These are phyloP conservation scores for Ceratina japonica DNA, from an alignment of 1,140 invertebrate genomes.

Conservation along the genomic window DNA sequence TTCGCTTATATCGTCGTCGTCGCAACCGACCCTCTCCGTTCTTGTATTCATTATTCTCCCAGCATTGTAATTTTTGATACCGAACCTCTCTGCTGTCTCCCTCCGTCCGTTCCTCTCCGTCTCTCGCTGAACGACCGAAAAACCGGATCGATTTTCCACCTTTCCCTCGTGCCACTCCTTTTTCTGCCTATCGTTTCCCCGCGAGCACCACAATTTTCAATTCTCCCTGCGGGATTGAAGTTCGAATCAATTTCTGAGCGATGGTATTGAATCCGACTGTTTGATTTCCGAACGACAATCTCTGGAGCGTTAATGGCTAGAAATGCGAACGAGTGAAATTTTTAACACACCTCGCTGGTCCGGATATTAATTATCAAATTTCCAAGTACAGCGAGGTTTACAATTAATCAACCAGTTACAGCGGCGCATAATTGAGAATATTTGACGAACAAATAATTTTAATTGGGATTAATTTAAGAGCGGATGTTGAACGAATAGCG, in stretches of 20 bases:
- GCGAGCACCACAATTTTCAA: background rate
- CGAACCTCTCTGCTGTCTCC: no score
- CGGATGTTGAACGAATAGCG: background rate
- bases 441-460: background rate
- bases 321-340: no score
- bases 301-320: no score
- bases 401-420: background rate
- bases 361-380: background rate
- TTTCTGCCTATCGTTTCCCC: background rate
- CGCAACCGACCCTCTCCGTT: constrained; percentile 43
- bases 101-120: no score
- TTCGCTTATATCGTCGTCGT: constrained; percentile 40
- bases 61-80: constrained; percentile 53
- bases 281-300: no score
- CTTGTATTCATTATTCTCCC: constrained; percentile 45
- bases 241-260: background rate
- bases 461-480: background rate
- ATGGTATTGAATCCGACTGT: no score
- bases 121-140: background rate
- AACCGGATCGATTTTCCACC: background rate
- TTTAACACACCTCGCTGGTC: background rate
- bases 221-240: background rate
- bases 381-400: background rate
- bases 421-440: background rate
- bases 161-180: background rate